Evolutionary conservation across 2,797 vertebrate species (phyloP).

Genomic region (Malurus leucopterus): DNA sequence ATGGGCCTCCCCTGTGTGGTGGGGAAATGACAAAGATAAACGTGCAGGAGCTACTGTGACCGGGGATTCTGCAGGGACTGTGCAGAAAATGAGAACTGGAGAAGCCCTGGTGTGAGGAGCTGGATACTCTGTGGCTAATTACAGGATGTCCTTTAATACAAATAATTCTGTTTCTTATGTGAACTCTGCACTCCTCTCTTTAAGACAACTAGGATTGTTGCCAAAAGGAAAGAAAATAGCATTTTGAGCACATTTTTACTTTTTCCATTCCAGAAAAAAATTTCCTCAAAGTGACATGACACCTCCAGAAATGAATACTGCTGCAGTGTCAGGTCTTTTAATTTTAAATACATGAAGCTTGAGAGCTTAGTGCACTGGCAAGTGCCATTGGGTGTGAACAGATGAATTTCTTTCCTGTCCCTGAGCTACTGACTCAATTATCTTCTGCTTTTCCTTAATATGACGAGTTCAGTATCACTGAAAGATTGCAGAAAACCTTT

Average conservation of each 20-base stretch:
- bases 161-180: neutral
- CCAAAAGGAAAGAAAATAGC: slow-evolving; percentile 16
- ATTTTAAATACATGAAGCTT: slow-evolving; percentile 47
- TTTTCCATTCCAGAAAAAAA: slow-evolving; percentile 34
- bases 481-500: neutral
- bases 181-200: neutral
- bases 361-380: slow-evolving; percentile 22
- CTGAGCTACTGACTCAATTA: neutral
- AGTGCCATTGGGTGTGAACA: slow-evolving; percentile 20
- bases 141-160: slow-evolving; percentile 29
- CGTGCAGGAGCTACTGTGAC: neutral
- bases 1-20: neutral
- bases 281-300: slow-evolving; percentile 26
- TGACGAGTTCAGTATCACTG: neutral
- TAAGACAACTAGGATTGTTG: neutral
- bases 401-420: slow-evolving; percentile 29
- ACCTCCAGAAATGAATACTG: slow-evolving; percentile 33
- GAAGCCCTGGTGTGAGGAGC: neutral
- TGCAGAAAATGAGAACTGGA: slow-evolving; percentile 6
- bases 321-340: slow-evolving; percentile 31
- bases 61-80: neutral
- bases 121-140: neutral
- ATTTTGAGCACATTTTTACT: slow-evolving; percentile 15
- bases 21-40: neutral
- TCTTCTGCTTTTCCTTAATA: slow-evolving; percentile 10